Conservation (phyloP, 2,113 vertebrate genomes). For the Alligator sinensis region DNA sequence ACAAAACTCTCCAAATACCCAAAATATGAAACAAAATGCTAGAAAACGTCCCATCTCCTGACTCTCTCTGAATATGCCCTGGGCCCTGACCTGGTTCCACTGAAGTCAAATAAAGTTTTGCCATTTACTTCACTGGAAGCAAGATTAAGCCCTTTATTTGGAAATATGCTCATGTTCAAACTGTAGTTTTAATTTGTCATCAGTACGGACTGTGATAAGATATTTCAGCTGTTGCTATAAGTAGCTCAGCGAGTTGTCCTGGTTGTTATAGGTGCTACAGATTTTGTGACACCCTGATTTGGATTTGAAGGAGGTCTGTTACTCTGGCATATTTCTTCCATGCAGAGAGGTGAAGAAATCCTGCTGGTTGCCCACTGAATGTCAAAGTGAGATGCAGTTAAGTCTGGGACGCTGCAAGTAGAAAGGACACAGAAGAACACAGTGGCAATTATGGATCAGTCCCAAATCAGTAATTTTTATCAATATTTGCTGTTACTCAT, state of each 20-base stretch:
- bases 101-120: constrained; percentile 36
- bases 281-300: constrained; percentile 46
- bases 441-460: constrained; percentile 36
- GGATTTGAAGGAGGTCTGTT: not conserved
- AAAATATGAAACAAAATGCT: constrained; percentile 60
- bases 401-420: constrained; percentile 21
- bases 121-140: not conserved
- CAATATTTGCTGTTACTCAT: constrained; percentile 62
- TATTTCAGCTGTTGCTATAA: constrained; percentile 39
- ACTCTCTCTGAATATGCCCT: constrained; percentile 13
- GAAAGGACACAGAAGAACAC: constrained; percentile 49
- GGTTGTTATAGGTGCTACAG: constrained; percentile 46
- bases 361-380: not conserved
- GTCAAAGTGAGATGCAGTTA: not conserved
- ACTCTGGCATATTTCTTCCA: constrained; percentile 16
- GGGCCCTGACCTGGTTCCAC: constrained; percentile 24
- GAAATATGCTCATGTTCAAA: constrained; percentile 45
- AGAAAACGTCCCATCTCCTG: constrained; percentile 50
- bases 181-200: constrained; percentile 63
- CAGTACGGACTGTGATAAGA: constrained; percentile 35
- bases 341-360: constrained; percentile 50
- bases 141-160: constrained; percentile 31
- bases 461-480: constrained; percentile 38
- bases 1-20: constrained; percentile 52
- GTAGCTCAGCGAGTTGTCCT: constrained; percentile 44